Base-by-base conservation (phyloP, 2,113 vertebrate species). In the Felis chaus region DNA sequence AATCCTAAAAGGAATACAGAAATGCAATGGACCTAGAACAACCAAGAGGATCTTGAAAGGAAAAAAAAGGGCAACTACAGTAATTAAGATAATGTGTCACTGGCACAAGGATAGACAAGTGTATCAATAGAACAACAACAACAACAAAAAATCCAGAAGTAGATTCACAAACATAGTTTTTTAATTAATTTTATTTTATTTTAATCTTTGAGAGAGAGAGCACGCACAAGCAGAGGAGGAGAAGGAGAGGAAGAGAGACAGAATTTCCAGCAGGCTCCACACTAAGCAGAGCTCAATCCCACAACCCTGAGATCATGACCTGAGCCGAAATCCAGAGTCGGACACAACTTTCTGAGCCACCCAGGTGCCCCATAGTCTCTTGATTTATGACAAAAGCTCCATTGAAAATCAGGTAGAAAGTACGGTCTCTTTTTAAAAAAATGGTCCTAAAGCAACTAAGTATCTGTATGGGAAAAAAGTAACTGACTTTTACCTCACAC, bases 41-140 rank as follows among this genome's bases (percentile, higher is more conserved):
- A 74, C 63, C 78, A 92, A 66, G 23, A 88, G 55, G 69, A 87
- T 65, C 50, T 76, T 91, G n/a, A 94, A 78, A 82, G 91, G 76
- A 91, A 97, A 96, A 41, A 63, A 81, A 74, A 66, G 57, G 61
- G 55, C 50, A 82, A 91, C 27, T 48, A 88, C 15, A 93, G 15
- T 78, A 83, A 97, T 63, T 68, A 73, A 68, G 33, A 79, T 25
- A 90, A 65, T 69, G 39, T 80, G 50, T 68, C 41, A 63, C 39
- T 69, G n/a, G 33, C 14, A 73, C 23, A 89, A 85, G 15, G 50
- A 92, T 33, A 63, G n/a, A 41, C 33, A 66, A 25, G 57, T 61
- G 8, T 14, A 83, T 61, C 48, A 63, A 66, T 1, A 69, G 45
- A 88, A 80, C 57, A 53, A 53, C 53, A 57, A 55, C 7, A 39